A percentile compares a stretch with the other conserved stretches of the same genome.
phyloP scores from a whole-genome alignment of 2,113 vertebrate species.

The Phylloscopus trochilus region DNA sequence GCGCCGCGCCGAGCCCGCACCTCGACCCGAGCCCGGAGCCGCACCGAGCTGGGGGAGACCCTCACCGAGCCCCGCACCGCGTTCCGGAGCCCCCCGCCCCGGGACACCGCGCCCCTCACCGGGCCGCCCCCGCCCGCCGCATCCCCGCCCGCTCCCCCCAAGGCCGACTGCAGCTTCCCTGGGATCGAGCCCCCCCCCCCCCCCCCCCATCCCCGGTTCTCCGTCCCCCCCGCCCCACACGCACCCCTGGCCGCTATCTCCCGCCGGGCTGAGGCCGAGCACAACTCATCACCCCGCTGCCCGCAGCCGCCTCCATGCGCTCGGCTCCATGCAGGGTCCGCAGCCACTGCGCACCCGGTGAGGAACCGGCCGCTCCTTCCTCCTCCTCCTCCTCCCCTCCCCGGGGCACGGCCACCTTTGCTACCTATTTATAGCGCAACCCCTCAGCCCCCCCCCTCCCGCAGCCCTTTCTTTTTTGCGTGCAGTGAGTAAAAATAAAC shows the following conservation, averaged over 20 bases:
- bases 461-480: conserved; percentile 12
- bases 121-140: no score
- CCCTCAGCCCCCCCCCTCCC: neutral
- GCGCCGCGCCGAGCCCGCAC: no score
- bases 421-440: conserved; percentile 5
- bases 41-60: no score
- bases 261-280: neutral
- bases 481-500: conserved; percentile 43
- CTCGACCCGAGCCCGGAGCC: no score
- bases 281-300: neutral
- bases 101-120: no score
- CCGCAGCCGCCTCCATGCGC: neutral
- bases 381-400: neutral
- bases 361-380: neutral
- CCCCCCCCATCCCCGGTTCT: no score
- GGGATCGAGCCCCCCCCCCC: no score
- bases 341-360: neutral
- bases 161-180: no score
- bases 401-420: neutral
- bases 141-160: no score
- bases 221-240: neutral
- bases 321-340: neutral
- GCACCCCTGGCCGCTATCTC: neutral
- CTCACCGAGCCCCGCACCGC: no score
- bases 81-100: no score